Conservation (phyloP, 30 jellyfish, hydroid and myxozoan species). For the Catostylus mosaicus region DNA sequence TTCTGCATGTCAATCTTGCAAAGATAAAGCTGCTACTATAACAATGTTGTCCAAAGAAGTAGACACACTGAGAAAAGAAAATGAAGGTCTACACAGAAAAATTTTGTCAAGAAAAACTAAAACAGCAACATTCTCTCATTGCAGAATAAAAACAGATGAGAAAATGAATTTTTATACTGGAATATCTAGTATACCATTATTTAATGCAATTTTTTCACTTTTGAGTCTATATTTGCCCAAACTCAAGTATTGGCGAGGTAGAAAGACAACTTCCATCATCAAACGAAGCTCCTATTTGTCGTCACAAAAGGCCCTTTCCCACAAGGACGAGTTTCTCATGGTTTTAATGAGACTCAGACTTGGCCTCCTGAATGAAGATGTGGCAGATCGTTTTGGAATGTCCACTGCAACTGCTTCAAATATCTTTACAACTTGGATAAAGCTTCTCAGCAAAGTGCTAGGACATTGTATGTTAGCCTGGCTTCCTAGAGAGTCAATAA, state of each 20-base stretch:
- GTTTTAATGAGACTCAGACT: conserved; percentile 44
- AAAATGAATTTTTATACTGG: conserved; percentile 7
- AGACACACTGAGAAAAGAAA: not conserved
- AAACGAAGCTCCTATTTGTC: not conserved
- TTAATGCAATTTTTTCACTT: conserved; percentile 38
- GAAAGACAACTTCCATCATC: not conserved
- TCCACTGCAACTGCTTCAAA: conserved; percentile 21
- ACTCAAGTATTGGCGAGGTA: conserved; percentile 48
- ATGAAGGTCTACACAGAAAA: too few relatives aligned
- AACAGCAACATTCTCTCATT: not conserved
- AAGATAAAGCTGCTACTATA: not conserved
- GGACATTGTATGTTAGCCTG: conserved; percentile 16
- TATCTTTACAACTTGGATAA: conserved; percentile 37
- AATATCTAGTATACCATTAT: conserved; percentile 3
- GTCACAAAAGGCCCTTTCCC: conserved; percentile 3
- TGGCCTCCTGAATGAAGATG: conserved; percentile 41
- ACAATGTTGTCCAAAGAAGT: not conserved
- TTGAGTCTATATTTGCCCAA: conserved; percentile 9
- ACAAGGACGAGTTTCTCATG: conserved; percentile 24
- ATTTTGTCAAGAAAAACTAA: too few relatives aligned
- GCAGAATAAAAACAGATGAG: not conserved
- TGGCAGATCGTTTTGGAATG: conserved; percentile 38
- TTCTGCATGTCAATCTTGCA: not conserved
- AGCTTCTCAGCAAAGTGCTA: conserved; percentile 1
- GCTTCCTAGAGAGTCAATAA: conserved; percentile 26